Base-by-base conservation (phyloP, 2,797 vertebrate species). In the Pseudochaenichthys georgianus region DNA sequence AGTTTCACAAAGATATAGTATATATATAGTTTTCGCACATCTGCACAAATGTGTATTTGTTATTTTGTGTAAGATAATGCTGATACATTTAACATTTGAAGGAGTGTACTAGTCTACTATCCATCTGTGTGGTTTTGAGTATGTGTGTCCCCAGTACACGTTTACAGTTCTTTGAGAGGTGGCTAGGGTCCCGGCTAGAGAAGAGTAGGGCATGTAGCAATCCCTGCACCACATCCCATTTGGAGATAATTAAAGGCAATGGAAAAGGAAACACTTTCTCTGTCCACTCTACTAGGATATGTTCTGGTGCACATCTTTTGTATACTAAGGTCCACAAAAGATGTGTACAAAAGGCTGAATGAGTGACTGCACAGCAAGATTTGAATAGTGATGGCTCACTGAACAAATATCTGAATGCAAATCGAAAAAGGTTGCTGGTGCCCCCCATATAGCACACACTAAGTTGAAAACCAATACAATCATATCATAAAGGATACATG, bases 161-260 rank as follows among this genome's bases (percentile, higher is more conserved):
- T 64, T 51, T 64, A 34, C 46, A 48, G 21, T 51, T 77, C 74
- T 75, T 55, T 72, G 31, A 76, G 61, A 69, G 59, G 67, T 68
- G 73, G 74, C 54, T 46, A 58, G 38, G 61, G 31, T 55, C 71
- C 71, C 15, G 21, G 62, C 12, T 19, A 75, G 59, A 78, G 43
- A 59, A 42, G 31, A 63, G 38, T 6, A 46, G 42, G 17, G 54
- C 58, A 78, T 42, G 23, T 64, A 64, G 23, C 31, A n/a, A 77
- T 82, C 74, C 65, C 68, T 65, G 62, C 38, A 38, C 77, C 77
- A 31, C 66, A 66, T 74, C 75, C 71, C 78, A 85, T 90, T 82
- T 86, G 63, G 82, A 89, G 81, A 88, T 91, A 91, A 93, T 91
- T 92, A 87, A 86, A 90, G 82, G 77, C 86, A 85, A 88, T 89